Evolutionary conservation across 2,888 invertebrate species (phyloP), one percentile per base, ranked within the genome.

Genomic region (Epinotia demarniana): DNA sequence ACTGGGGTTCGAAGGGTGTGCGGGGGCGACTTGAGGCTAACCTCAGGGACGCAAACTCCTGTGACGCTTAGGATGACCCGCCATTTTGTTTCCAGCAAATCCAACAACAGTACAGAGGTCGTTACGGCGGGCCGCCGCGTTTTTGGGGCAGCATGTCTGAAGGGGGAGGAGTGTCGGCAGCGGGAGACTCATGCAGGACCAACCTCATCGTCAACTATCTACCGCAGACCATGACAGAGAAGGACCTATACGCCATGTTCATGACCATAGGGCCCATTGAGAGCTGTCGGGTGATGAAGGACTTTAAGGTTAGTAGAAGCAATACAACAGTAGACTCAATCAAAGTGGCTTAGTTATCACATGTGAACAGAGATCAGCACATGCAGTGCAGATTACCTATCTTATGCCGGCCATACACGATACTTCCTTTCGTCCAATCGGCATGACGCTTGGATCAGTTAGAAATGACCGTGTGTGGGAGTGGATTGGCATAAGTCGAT

Each of bases 191-290:
- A 57, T 84, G 91, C 78, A 95, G 94, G 82, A 98, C 98, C 75
- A 99, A 99, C 94, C 95, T 99, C 82, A 99, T 99, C 82, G 97
- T 99, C 85, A 99, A 99, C 95, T 99, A 99, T 91, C 95, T 99
- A 84, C 99, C 99, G 46, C 99, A 99, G 93, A 97, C 96, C 84
- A 97, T 99, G 95, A 97, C 97, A 2, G 99, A 99, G 89, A 97
- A 97, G 87, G 98, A 98, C 85, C 95, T 99, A 75, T 97, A 97
- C 87, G 96, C 97, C 80, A 96, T 99, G 95, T 99, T 99, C 90
- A 96, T 97, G 82, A 96, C 97, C 72, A 96, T 98, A 82, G 99
- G 99, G 68, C 97, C 97, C 27, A 96, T 99, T 64, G 98, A 98
- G 87, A 97, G 97, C 82, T 98, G 98, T 89, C 96, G 98, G 83